phyloP scores from a whole-genome alignment of 1,140 invertebrate species.

The Nymphalis io region DNA sequence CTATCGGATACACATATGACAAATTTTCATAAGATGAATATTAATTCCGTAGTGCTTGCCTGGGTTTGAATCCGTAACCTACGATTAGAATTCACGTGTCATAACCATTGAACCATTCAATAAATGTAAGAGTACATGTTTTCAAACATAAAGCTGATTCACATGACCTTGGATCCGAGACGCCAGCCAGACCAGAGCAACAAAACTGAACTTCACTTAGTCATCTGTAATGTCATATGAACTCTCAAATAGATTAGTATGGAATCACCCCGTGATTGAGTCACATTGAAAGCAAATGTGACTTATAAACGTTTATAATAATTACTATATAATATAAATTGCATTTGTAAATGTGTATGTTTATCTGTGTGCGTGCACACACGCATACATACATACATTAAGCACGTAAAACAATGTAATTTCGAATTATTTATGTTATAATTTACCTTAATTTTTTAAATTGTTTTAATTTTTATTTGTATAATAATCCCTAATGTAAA shows the following conservation, averaged over 20 bases:
- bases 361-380: not conserved
- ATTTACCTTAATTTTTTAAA: too few species aligned
- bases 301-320: not conserved
- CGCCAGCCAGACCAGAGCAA: conserved; percentile 26
- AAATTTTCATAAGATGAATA: too few species aligned
- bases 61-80: too few species aligned
- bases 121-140: conserved; percentile 7
- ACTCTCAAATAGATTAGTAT: conserved; percentile 26
- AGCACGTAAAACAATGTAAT: too few species aligned
- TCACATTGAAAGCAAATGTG: conserved; percentile 2
- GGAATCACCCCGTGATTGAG: conserved; percentile 26
- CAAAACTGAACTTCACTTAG: conserved; percentile 12
- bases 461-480: too few species aligned
- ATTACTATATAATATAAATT: not conserved
- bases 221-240: conserved; percentile 27
- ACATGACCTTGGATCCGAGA: conserved; percentile 28
- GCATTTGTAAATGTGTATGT: not conserved
- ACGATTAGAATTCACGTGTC: too few species aligned
- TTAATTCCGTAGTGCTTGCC: too few species aligned
- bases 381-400: too few species aligned
- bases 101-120: not conserved
- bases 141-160: conserved; percentile 19
- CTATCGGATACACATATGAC: too few species aligned
- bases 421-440: too few species aligned
- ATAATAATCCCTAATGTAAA: too few species aligned